Evolutionary conservation across 1,140 invertebrate genomes (phyloP).

Genomic region (Matsumurasca onukii): DNA sequence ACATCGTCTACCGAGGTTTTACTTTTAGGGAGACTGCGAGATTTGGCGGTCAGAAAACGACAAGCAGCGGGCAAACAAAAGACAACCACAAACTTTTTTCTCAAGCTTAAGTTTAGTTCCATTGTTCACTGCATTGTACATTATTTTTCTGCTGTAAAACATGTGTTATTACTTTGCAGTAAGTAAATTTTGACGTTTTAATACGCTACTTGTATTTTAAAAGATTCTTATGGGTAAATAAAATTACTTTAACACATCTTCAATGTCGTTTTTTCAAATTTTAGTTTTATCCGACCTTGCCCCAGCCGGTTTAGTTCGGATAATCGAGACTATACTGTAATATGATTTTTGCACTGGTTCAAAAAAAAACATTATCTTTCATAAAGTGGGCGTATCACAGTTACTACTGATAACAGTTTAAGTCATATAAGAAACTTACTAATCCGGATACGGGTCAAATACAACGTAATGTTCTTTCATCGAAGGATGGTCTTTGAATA

Average conservation of each 20-base stretch:
- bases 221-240: not conserved
- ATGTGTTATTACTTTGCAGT: too few relatives aligned
- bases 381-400: too few relatives aligned
- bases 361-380: too few relatives aligned
- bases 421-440: too few relatives aligned
- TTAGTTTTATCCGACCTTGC: not conserved
- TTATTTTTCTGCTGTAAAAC: too few relatives aligned
- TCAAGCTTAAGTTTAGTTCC: not conserved
- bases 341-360: too few relatives aligned
- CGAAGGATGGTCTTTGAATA: conserved; percentile 69
- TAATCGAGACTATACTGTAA: too few relatives aligned
- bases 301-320: too few relatives aligned
- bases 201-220: not conserved
- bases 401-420: too few relatives aligned
- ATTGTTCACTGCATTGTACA: too few relatives aligned
- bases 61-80: conserved; percentile 1
- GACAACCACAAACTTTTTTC: not conserved
- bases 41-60: conserved; percentile 7
- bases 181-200: not conserved
- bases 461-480: conserved; percentile 54
- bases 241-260: not conserved
- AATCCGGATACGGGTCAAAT: conserved; percentile 37
- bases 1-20: not conserved
- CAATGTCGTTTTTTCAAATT: not conserved
- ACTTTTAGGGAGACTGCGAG: not conserved